Base-by-base conservation (phyloP, 2,113 vertebrate genomes). In the Chlorodrepanis virens region DNA sequence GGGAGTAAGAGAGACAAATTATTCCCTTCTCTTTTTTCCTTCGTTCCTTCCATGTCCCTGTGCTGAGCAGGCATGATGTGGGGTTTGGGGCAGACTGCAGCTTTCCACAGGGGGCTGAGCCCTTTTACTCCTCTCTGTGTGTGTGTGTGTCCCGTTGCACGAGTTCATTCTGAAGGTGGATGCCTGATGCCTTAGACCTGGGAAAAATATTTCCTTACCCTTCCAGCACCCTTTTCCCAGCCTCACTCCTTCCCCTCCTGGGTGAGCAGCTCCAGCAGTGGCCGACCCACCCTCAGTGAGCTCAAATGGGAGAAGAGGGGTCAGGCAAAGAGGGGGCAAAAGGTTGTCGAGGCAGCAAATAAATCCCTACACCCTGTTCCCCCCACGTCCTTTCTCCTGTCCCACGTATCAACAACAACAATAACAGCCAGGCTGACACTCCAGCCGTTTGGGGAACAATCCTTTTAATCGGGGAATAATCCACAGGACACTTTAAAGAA, bases 401-500 rank as follows among this genome's bases (percentile, higher is more conserved):
- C 56, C 64, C 37, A 0, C 50, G 87, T 40, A 72, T 72, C 93
- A 61, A 81, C 91, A 94, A 81, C 78, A 95, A 93, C 91, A 95
- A 83, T 7, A 93, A 50, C 70, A 96, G 95, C 52, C 56, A 1
- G 79, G 79, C 82, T 94, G 95, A 96, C 86, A 90, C 93, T 88
- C n/a, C 83, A 44, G 79, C 87, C 39, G 40, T 91, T 95, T 47
- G 64, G 92, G 82, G 84, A 94, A 96, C 94, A 96, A 95, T 97
- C 97, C 87, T 96, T 96, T 94, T 97, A 98, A 97, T 96, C 95
- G 71, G 90, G 68, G 87, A 92, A 96, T 97, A 97, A 97, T 97
- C 96, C 93, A 83, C 83, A 18, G 97, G 90, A 97, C 91, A 92
- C 97, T 96, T 97, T 97, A 95, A 96, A 97, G 96, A 97, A 96